A percentile compares a stretch with the other conserved stretches of the same genome.
Evolutionary conservation across 1,140 invertebrate genomes (phyloP).

Genomic region (Drosophila nasuta): DNA sequence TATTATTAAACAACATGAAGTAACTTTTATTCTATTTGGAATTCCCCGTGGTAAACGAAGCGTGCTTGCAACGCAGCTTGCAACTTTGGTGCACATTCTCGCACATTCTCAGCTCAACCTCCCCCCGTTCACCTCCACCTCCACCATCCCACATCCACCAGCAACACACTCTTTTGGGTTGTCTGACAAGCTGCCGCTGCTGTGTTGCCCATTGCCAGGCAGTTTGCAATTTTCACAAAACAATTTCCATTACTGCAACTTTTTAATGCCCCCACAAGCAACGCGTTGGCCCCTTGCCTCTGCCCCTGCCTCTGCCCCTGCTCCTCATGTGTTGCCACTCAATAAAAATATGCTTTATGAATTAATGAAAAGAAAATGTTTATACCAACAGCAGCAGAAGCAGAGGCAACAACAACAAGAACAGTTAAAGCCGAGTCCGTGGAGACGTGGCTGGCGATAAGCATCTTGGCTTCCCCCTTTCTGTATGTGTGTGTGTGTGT

Average conservation of each 20-base stretch:
- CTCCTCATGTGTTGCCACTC: slow-evolving; percentile 73
- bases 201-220: slow-evolving; percentile 43
- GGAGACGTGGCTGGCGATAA: slow-evolving; percentile 46
- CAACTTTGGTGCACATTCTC: slow-evolving; percentile 63
- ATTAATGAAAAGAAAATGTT: slow-evolving; percentile 83
- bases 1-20: slow-evolving; percentile 63
- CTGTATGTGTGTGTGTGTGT: slow-evolving; percentile 16
- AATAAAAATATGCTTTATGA: slow-evolving; percentile 83
- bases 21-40: slow-evolving; percentile 75
- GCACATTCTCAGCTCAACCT: slow-evolving; percentile 32
- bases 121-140: not conserved
- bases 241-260: slow-evolving; percentile 79
- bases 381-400: slow-evolving; percentile 53
- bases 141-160: not conserved
- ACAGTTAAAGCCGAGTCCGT: slow-evolving; percentile 21
- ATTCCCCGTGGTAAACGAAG: slow-evolving; percentile 70
- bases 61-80: slow-evolving; percentile 53
- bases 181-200: slow-evolving; percentile 33
- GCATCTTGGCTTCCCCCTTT: slow-evolving; percentile 32
- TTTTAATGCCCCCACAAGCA: slow-evolving; percentile 55
- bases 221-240: slow-evolving; percentile 75
- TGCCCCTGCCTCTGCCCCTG: slow-evolving; percentile 1
- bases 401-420: not conserved
- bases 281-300: slow-evolving; percentile 1
- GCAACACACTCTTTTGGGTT: not conserved